phyloP scores from a whole-genome alignment of 2,888 invertebrate genomes.

The Seira sanloemensis region DNA sequence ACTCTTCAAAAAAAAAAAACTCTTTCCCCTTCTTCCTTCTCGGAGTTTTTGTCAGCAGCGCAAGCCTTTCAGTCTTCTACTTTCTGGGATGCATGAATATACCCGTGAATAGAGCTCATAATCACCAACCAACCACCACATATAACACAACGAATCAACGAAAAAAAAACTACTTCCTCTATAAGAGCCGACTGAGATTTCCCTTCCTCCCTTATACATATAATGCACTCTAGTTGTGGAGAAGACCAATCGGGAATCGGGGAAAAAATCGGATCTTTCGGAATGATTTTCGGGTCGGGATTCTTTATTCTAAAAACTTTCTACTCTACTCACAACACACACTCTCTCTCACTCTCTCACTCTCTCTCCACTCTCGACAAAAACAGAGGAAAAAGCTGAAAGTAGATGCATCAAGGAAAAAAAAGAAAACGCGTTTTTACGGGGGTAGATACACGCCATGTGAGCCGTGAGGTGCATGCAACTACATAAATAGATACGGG shows the following conservation, averaged over 20 bases:
- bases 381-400: no score
- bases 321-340: not conserved
- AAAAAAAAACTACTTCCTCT: not conserved
- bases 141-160: slow-evolving; percentile 2
- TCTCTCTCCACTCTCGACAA: not conserved
- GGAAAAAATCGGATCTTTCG: not conserved
- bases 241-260: not conserved
- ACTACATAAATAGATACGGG: no score
- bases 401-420: no score
- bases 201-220: not conserved
- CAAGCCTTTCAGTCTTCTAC: no score
- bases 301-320: not conserved
- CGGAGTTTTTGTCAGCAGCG: not conserved
- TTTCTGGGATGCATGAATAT: not conserved
- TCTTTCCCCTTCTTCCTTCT: not conserved
- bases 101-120: not conserved
- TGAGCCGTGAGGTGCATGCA: no score
- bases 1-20: no score
- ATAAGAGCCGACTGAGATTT: not conserved
- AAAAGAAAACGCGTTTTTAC: no score
- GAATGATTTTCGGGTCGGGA: no score
- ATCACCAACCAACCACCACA: not conserved
- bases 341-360: not conserved
- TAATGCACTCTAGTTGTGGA: not conserved
- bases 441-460: no score